phyloP scores from a whole-genome alignment of 2,113 vertebrate genomes.

The Leptocoma aspasia region DNA sequence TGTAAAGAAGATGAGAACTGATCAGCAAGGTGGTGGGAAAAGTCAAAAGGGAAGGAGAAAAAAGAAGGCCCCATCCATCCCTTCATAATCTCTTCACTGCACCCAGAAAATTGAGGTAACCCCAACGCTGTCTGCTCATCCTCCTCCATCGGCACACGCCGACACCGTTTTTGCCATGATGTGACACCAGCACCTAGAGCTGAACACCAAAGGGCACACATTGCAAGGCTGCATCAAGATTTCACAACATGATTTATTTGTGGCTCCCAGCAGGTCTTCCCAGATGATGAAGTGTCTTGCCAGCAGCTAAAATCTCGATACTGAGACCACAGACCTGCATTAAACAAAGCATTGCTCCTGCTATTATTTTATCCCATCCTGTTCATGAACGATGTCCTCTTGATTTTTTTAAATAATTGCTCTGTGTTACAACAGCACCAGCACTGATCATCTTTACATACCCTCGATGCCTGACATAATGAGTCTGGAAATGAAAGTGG shows the following conservation, averaged over 20 bases:
- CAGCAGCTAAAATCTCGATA: not conserved
- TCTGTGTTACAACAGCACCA: not conserved
- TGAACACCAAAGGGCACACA: not conserved
- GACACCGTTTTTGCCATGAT: not conserved
- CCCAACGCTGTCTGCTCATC: not conserved
- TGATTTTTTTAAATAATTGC: slow-evolving; percentile 10
- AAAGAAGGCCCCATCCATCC: not conserved
- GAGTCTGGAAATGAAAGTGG: not conserved
- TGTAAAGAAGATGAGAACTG: not conserved
- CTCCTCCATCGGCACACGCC: fast-evolving
- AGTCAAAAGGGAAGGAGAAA: not conserved
- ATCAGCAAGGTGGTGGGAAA: not conserved
- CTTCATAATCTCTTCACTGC: not conserved
- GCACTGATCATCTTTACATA: not conserved
- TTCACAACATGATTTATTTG: not conserved
- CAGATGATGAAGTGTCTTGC: not conserved
- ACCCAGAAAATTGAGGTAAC: not conserved
- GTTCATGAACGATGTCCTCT: not conserved
- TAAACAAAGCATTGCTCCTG: not conserved
- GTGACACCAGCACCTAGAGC: not conserved
- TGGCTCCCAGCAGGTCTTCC: not conserved
- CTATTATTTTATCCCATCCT: not conserved
- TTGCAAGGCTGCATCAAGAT: not conserved
- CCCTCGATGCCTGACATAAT: not conserved
- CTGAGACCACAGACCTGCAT: not conserved